Base-by-base conservation (phyloP, 2,888 invertebrate species). In the Heterodera filipjevi region DNA sequence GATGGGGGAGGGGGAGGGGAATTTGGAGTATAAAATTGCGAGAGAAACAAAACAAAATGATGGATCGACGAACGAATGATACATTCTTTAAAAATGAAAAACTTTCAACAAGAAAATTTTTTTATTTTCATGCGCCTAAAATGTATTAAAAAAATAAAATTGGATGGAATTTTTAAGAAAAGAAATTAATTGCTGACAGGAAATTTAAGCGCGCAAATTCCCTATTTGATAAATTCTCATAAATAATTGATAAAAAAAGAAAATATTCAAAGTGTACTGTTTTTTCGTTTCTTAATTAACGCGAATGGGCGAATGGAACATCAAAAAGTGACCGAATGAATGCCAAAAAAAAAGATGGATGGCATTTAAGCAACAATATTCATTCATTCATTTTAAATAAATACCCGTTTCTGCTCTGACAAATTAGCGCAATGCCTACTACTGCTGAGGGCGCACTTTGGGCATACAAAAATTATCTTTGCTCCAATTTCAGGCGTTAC, bases 401-500 rank as follows among this genome's bases (percentile, higher is more conserved):
- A n/a, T n/a, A n/a, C n/a, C n/a, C n/a, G n/a, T n/a, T n/a, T n/a
- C n/a, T n/a, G n/a, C n/a, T n/a, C n/a, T n/a, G n/a, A n/a, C n/a
- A n/a, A n/a, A n/a, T n/a, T n/a, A n/a, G n/a, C n/a, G n/a, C n/a
- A n/a, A n/a, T n/a, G n/a, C n/a, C n/a, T n/a, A n/a, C n/a, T n/a
- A n/a, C n/a, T n/a, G n/a, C n/a, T n/a, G n/a, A n/a, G n/a, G n/a
- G n/a, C n/a, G n/a, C n/a, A n/a, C n/a, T n/a, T n/a, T n/a, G n/a
- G n/a, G n/a, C n/a, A n/a, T n/a, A n/a, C n/a, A n/a, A n/a, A n/a
- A n/a, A 5, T 66, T 66, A 66, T 39, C 1, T 27, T 14, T 64
- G 35, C 12, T 46, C n/a, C 66, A 39, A 27, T 75, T 75, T 72
- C 82, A 88, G 88, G 88, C 30, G 87, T 88, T 6, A 86, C 87